phyloP scores from a whole-genome alignment of 2,113 vertebrate species.

The Alethe diademata region DNA sequence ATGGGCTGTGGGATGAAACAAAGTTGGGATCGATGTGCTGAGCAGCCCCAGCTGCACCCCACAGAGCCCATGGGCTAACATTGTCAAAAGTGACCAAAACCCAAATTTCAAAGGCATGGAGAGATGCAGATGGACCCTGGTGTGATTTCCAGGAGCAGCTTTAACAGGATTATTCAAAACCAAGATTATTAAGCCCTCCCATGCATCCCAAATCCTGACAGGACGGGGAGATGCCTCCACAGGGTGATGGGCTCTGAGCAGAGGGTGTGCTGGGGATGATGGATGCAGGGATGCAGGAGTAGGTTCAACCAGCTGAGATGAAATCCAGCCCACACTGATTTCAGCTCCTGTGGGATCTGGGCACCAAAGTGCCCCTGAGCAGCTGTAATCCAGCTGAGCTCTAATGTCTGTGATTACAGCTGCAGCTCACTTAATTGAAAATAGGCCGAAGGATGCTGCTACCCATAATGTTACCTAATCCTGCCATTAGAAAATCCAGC shows the following conservation, averaged over 20 bases:
- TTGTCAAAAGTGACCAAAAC: not conserved
- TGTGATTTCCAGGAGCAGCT: not conserved
- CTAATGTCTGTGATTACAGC: constrained; percentile 54
- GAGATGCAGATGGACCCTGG: not conserved
- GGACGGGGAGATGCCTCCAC: not conserved
- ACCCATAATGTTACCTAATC: constrained; percentile 1
- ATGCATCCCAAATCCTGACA: rapidly evolving
- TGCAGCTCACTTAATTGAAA: constrained; percentile 29
- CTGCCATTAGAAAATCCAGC: constrained; percentile 38
- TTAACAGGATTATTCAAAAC: not conserved
- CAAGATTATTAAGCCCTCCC: not conserved
- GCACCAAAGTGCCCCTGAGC: not conserved
- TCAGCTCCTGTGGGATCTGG: not conserved
- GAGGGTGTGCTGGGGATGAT: rapidly evolving
- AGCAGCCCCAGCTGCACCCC: not conserved
- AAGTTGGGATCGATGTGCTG: not conserved
- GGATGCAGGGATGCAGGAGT: not conserved
- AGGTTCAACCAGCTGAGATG: not conserved
- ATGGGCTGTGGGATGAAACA: not conserved
- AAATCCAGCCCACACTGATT: not conserved
- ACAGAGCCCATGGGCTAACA: rapidly evolving
- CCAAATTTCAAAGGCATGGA: not conserved
- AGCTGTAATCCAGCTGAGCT: constrained; percentile 44
- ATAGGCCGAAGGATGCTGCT: not conserved
- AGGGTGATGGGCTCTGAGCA: not conserved